Evolutionary conservation across 2,113 vertebrate genomes (phyloP).

Genomic region (Sinocyclocheilus anshuiensis): DNA sequence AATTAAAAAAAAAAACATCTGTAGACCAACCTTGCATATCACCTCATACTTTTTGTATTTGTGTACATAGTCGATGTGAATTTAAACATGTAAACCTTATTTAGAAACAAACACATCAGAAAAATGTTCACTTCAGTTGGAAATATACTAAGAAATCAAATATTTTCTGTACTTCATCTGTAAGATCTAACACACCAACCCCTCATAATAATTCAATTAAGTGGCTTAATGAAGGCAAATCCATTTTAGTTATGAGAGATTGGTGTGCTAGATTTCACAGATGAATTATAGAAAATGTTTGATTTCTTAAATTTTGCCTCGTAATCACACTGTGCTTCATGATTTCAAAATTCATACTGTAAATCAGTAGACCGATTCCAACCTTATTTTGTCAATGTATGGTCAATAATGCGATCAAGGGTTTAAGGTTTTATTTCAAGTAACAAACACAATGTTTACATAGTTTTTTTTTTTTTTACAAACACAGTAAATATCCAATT

Average conservation of each 20-base stretch:
- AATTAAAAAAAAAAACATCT: too few relatives aligned
- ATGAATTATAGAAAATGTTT: not conserved
- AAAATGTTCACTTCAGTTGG: too few relatives aligned
- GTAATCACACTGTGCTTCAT: not conserved
- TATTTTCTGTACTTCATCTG: too few relatives aligned
- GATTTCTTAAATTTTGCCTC: not conserved
- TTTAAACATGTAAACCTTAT: not conserved
- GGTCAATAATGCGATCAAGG: not conserved
- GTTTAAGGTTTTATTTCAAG: not conserved
- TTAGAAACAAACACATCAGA: not conserved
- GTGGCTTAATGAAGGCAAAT: not conserved
- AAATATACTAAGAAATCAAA: not conserved
- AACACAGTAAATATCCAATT: not conserved
- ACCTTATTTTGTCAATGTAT: not conserved
- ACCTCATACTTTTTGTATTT: not conserved
- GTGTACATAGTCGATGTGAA: not conserved
- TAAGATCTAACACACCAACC: too few relatives aligned
- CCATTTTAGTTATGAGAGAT: not conserved
- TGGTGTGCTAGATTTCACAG: too few relatives aligned
- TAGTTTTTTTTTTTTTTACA: not conserved
- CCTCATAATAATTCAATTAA: too few relatives aligned
- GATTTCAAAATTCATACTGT: not conserved
- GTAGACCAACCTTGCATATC: too few relatives aligned
- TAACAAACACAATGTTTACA: conserved; percentile 35
- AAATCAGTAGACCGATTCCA: not conserved